Base-by-base conservation (phyloP, 2,113 vertebrate species). In the Donacobius atricapilla region DNA sequence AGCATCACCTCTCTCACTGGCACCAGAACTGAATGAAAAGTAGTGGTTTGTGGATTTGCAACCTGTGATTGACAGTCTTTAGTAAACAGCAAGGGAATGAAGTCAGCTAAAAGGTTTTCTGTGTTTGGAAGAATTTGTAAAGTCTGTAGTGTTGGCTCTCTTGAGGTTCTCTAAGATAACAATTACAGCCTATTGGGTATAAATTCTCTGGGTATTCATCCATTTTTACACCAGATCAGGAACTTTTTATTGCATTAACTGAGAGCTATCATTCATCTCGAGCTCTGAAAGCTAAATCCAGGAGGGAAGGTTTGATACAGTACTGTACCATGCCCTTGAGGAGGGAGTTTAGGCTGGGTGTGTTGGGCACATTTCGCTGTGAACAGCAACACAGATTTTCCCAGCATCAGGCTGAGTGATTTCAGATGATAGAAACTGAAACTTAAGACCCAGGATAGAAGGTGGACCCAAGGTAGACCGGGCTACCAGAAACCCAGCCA, bases 231-330 rank as follows among this genome's bases (percentile, higher is more conserved):
- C 15, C 13, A 61, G 53, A 72, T 33, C 1, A 9, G 28, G 7
- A 24, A 27, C 17, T 17, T 85, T 16, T 33, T 28, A 21, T 23
- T 31, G 24, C 10, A 42, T 25, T 45, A 50, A 22, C 25, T 50
- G 31, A 28, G 54, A 60, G 16, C 23, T 64, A 8, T 24, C 10
- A 5, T 20, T 54, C 33, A 2, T 25, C 50, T 30, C 2, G 0
- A 44, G 4, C 19, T 64, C 51, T 54, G 45, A 63, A 57, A 63
- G 4, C 33, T 19, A 27, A 61, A 61, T 6, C 28, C 33, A 77
- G 53, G 76, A 44, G 5, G 6, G 16, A 53, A 21, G n/a, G 8
- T 80, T 42, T 85, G 45, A 13, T 31, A 24, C 25, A 0, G 0
- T 6, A 18, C 7, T 3, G 7, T 10, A 30, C 19, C 10, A 4